A percentile compares a stretch with the other conserved stretches of the same genome.
Evolutionary conservation across 2,888 invertebrate genomes (phyloP).

Genomic region (Vesta saturnalis): DNA sequence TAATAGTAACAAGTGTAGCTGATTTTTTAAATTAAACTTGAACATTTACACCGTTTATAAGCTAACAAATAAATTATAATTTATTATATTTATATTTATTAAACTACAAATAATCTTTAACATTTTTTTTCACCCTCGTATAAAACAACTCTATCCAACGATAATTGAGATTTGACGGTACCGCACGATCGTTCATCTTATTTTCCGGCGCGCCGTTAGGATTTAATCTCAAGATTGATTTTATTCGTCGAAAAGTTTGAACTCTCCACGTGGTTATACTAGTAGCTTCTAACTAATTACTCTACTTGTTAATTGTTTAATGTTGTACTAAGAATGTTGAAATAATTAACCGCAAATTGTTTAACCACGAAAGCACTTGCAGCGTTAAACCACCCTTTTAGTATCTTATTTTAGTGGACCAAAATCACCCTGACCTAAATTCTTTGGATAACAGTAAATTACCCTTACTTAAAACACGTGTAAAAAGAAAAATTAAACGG

Average conservation of each 20-base stretch:
- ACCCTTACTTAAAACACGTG: neutral
- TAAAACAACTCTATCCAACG: too few species aligned
- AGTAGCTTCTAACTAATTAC: too few species aligned
- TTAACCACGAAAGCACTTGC: neutral
- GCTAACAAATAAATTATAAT: too few species aligned
- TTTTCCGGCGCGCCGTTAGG: neutral
- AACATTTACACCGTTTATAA: too few species aligned
- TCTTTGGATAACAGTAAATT: neutral
- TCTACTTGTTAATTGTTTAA: neutral
- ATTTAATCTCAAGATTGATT: too few species aligned
- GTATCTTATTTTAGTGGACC: neutral
- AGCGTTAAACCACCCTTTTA: neutral
- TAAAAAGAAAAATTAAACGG: neutral
- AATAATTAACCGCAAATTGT: neutral
- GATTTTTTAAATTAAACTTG: too few species aligned
- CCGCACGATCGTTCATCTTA: neutral
- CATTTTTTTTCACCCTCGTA: too few species aligned
- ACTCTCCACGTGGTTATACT: neutral
- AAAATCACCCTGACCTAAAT: constrained; percentile 1
- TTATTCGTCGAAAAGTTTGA: neutral
- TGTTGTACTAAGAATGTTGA: too few species aligned
- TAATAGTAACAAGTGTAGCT: too few species aligned
- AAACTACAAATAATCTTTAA: too few species aligned
- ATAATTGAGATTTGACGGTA: neutral
- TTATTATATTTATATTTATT: too few species aligned